Conservation (phyloP, 2,888 invertebrate species). For the Drosophila koepferae region DNA sequence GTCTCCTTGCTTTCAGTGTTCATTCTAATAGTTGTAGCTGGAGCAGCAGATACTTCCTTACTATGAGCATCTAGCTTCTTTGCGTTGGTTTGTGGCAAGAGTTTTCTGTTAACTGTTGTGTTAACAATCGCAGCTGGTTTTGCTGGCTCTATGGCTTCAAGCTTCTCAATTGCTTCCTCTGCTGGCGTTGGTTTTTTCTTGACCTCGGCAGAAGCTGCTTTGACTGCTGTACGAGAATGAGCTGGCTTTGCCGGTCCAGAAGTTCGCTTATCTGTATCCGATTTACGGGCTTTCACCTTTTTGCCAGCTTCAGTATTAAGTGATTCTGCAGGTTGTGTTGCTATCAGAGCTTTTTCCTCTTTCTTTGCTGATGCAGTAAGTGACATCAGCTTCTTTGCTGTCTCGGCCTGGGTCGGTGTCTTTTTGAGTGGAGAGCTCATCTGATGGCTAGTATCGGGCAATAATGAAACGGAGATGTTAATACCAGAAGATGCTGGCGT, state of each 20-base stretch:
- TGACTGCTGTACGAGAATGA: neutral
- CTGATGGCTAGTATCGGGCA: conserved; percentile 18
- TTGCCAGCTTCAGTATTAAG: neutral
- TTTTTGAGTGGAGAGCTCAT: conserved; percentile 12
- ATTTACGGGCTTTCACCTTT: conserved; percentile 11
- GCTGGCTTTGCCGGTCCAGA: neutral
- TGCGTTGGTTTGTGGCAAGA: neutral
- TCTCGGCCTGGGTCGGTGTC: conserved; percentile 29
- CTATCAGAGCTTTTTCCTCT: neutral
- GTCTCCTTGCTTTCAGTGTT: neutral
- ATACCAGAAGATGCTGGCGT: conserved; percentile 22
- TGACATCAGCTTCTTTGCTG: conserved; percentile 13
- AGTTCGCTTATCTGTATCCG: neutral
- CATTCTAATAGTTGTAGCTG: neutral
- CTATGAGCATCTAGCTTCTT: neutral
- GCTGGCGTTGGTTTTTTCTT: neutral
- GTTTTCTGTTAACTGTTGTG: neutral
- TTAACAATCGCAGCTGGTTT: neutral
- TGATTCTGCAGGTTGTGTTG: neutral
- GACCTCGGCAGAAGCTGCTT: neutral
- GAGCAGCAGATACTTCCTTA: neutral
- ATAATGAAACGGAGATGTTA: conserved; percentile 48
- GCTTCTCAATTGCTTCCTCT: neutral
- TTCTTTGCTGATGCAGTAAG: neutral
- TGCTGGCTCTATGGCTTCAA: neutral